These are phyloP conservation scores for Notocelia uddmanniana DNA, from an alignment of 2,888 invertebrate species.

Conservation along the genomic window DNA sequence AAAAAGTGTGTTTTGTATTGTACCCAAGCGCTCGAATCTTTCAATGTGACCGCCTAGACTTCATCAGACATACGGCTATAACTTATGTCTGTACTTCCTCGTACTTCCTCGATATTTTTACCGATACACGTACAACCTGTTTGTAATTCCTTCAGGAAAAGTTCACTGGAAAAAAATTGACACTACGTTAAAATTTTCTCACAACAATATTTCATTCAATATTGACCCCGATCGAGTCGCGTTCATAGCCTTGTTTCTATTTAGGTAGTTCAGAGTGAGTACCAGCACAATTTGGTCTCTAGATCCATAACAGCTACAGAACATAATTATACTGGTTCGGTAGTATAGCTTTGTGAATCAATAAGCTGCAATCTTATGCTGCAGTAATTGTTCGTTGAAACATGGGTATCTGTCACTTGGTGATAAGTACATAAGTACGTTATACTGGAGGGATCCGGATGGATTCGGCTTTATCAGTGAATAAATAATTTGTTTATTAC, in stretches of 20 bases:
- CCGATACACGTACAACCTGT: too few species aligned
- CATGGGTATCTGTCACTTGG: neutral
- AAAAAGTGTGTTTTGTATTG: too few species aligned
- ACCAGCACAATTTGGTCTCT: neutral
- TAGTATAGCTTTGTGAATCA: neutral
- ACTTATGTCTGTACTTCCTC: too few species aligned
- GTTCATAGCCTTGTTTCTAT: neutral
- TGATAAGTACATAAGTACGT: neutral
- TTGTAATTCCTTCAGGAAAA: too few species aligned
- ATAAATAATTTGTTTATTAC: conserved; percentile 29
- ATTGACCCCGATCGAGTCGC: neutral
- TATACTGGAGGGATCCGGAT: conserved; percentile 18
- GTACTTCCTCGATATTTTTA: too few species aligned
- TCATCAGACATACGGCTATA: too few species aligned
- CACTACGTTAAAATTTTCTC: neutral
- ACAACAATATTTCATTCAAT: neutral
- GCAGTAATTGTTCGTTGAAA: neutral
- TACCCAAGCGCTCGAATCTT: too few species aligned
- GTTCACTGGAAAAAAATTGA: too few species aligned
- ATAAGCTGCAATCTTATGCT: neutral
- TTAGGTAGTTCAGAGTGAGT: neutral
- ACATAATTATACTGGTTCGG: neutral
- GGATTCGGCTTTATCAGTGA: conserved; percentile 6
- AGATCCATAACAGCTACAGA: neutral
- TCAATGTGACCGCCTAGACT: too few species aligned